Evolutionary conservation across 2,113 vertebrate genomes (phyloP).

Genomic region (Oryzias woworae): DNA sequence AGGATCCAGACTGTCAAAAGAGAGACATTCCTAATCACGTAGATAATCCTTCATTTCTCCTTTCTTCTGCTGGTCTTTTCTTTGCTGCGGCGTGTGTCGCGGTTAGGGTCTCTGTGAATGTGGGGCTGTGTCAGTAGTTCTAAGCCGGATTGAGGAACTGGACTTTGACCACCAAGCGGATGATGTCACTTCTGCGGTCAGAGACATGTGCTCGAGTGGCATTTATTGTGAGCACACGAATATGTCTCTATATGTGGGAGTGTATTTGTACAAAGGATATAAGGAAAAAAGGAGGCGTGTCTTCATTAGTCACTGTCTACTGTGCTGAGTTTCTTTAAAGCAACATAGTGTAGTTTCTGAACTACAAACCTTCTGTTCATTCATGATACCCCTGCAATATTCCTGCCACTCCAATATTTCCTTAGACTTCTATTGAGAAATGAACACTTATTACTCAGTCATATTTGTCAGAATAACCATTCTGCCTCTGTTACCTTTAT

Average conservation of each 20-base stretch:
- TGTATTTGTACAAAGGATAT: neutral
- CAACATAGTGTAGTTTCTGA: constrained; percentile 17
- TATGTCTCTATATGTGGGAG: constrained; percentile 15
- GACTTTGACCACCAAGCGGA: constrained; percentile 79
- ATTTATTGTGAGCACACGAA: constrained; percentile 1
- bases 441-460: too few relatives aligned
- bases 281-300: constrained; percentile 28
- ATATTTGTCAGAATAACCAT: too few relatives aligned
- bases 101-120: constrained; percentile 41
- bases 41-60: constrained; percentile 58
- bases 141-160: constrained; percentile 78
- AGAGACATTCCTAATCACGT: constrained; percentile 47
- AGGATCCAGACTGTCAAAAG: constrained; percentile 45
- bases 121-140: constrained; percentile 44
- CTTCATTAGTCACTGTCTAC: constrained; percentile 42
- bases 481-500: too few relatives aligned
- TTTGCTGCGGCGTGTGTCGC: neutral
- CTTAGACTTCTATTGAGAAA: too few relatives aligned
- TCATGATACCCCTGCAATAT: too few relatives aligned
- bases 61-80: constrained; percentile 12
- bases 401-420: too few relatives aligned
- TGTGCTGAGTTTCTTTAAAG: constrained; percentile 40
- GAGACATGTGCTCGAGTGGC: constrained; percentile 62
- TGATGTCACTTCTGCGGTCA: constrained; percentile 76
- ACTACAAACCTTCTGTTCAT: constrained; percentile 19